Evolutionary conservation across 1,140 invertebrate genomes (phyloP).

Genomic region (Notospermus geniculatus): DNA sequence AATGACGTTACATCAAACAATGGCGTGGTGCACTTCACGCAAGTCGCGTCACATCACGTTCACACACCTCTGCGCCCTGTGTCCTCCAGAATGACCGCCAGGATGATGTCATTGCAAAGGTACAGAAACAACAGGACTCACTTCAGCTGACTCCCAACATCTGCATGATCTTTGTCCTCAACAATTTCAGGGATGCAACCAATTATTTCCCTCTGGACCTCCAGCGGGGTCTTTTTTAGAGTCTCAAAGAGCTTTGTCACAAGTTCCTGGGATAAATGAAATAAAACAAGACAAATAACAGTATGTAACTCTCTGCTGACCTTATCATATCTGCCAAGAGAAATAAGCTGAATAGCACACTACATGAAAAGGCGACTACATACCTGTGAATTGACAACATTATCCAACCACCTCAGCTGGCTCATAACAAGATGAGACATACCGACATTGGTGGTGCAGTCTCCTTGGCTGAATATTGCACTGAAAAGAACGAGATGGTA

Average conservation of each 20-base stretch:
- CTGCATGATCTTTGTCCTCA: slow-evolving; percentile 45
- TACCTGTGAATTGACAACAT: slow-evolving; percentile 35
- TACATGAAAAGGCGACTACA: slow-evolving; percentile 21
- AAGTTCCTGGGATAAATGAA: slow-evolving; percentile 25
- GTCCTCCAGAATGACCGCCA: no score
- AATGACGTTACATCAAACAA: no score
- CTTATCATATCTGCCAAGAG: neutral
- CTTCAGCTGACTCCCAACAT: slow-evolving; percentile 43
- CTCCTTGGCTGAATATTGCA: slow-evolving; percentile 32
- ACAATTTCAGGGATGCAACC: slow-evolving; percentile 48
- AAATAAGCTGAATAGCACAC: neutral
- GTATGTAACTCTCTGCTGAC: neutral
- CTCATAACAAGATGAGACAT: slow-evolving; percentile 39
- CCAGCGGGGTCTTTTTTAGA: slow-evolving; percentile 34
- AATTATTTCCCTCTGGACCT: slow-evolving; percentile 52
- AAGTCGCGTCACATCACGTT: no score
- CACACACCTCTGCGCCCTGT: no score
- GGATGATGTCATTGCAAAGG: no score
- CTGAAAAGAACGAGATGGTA: slow-evolving; percentile 32
- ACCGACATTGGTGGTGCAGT: slow-evolving; percentile 29
- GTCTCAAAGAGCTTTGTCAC: slow-evolving; percentile 46
- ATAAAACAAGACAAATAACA: neutral
- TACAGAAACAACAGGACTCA: slow-evolving; percentile 18
- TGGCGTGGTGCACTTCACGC: no score
- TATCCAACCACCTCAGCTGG: slow-evolving; percentile 46